A percentile compares a stretch with the other conserved stretches of the same genome.
Conservation (phyloP, 2,888 invertebrate species). For the Tryphoninae sp. region DNA sequence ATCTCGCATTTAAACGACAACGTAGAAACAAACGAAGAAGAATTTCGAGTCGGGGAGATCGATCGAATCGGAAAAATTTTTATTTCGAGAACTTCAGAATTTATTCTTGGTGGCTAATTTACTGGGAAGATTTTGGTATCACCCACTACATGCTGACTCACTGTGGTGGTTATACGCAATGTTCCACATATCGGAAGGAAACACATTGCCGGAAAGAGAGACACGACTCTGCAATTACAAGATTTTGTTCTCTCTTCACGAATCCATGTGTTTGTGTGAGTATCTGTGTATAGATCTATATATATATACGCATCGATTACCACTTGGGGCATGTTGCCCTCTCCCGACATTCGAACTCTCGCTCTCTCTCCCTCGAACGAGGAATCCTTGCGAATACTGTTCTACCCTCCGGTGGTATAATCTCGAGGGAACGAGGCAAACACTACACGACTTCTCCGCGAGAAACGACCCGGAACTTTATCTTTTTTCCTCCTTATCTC, state of each 20-base stretch:
- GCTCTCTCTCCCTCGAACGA: slow-evolving; percentile 1
- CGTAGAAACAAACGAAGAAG: background rate
- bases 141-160: slow-evolving; percentile 35
- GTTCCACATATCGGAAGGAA: slow-evolving; percentile 60
- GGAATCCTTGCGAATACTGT: slow-evolving; percentile 18
- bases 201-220: slow-evolving; percentile 68
- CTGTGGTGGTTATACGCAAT: slow-evolving; percentile 44
- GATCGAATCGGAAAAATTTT: background rate
- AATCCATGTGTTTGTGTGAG: slow-evolving; percentile 13
- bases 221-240: slow-evolving; percentile 76
- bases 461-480: slow-evolving; percentile 45
- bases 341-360: slow-evolving; percentile 36
- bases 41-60: background rate
- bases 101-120: background rate
- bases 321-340: slow-evolving; percentile 37
- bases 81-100: background rate
- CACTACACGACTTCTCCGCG: slow-evolving; percentile 35
- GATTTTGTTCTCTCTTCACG: slow-evolving; percentile 62
- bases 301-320: slow-evolving; percentile 58
- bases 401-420: slow-evolving; percentile 30
- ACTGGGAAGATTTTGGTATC: slow-evolving; percentile 32
- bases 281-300: slow-evolving; percentile 10
- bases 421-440: slow-evolving; percentile 34
- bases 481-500: slow-evolving; percentile 15
- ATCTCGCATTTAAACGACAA: background rate